Evolutionary conservation across 2,797 vertebrate species (phyloP).

Genomic region (Sebastes miniatus): DNA sequence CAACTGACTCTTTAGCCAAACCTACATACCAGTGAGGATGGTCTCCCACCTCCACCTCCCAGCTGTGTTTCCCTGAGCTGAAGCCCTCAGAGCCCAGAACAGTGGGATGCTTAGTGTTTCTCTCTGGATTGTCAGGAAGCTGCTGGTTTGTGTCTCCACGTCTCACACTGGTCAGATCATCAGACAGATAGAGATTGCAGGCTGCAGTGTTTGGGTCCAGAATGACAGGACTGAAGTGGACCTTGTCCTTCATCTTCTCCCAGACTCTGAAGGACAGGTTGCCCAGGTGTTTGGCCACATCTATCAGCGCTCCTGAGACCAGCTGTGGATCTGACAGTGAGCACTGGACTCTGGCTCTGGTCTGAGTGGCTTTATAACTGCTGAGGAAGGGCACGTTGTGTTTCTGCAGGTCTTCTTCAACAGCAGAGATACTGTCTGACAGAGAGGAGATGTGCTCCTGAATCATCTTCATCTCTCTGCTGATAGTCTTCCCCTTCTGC

Average conservation of each 20-base stretch:
- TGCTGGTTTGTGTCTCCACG: too few relatives aligned
- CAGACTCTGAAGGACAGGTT: background rate
- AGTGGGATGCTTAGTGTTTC: rapidly evolving
- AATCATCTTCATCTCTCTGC: constrained; percentile 30
- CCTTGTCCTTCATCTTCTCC: background rate
- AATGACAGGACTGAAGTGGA: background rate
- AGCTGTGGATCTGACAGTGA: background rate
- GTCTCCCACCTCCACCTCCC: too few relatives aligned
- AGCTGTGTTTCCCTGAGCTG: constrained; percentile 51
- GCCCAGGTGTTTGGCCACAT: background rate
- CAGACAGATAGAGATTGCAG: too few relatives aligned
- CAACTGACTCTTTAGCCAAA: too few relatives aligned
- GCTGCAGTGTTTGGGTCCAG: background rate
- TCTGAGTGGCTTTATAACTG: background rate
- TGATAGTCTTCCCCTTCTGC: constrained; percentile 42
- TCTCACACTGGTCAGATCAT: too few relatives aligned
- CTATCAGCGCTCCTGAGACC: background rate
- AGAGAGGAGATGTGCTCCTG: constrained; percentile 42
- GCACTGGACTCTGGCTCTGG: background rate
- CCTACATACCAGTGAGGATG: too few relatives aligned
- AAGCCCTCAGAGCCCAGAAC: constrained; percentile 43
- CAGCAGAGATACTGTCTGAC: constrained; percentile 36
- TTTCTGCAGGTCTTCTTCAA: constrained; percentile 24
- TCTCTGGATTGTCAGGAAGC: constrained; percentile 28
- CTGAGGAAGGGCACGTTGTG: background rate